Percentiles rank a stretch among this genome's conserved stretches.
phyloP scores from a whole-genome alignment of 2,888 invertebrate species.

The Folsomia candida region DNA sequence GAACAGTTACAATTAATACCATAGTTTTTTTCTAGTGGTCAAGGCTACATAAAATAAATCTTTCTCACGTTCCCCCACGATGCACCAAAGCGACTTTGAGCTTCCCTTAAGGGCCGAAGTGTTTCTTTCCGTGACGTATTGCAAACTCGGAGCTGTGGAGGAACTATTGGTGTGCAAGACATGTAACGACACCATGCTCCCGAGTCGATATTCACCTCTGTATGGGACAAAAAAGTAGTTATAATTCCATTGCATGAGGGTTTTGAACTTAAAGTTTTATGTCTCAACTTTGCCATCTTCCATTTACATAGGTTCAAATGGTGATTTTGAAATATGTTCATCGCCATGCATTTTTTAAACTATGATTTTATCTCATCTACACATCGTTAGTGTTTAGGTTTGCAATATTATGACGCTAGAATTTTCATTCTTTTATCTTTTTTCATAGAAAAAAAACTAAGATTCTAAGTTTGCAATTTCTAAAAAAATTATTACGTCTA shows the following conservation, averaged over 20 bases:
- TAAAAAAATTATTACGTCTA: too few relatives aligned
- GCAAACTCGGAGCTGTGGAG: conserved; percentile 71
- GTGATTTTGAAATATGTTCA: too few relatives aligned
- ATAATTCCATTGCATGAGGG: too few relatives aligned
- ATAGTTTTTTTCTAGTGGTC: not conserved
- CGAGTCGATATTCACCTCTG: conserved; percentile 54
- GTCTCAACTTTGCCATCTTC: too few relatives aligned
- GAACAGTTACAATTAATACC: not conserved
- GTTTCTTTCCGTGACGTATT: conserved; percentile 83
- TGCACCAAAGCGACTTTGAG: conserved; percentile 84
- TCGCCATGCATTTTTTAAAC: too few relatives aligned
- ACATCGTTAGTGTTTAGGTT: too few relatives aligned
- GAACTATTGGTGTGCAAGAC: conserved; percentile 76
- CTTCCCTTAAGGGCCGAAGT: conserved; percentile 82
- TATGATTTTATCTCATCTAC: too few relatives aligned
- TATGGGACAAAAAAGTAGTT: conserved; percentile 2
- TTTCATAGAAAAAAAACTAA: not conserved
- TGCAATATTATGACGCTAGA: too few relatives aligned
- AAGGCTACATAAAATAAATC: not conserved
- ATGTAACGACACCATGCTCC: conserved; percentile 75
- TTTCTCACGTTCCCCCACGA: conserved; percentile 89
- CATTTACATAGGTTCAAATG: too few relatives aligned
- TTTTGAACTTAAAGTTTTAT: too few relatives aligned
- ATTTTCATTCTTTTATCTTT: not conserved
- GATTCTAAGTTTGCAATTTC: too few relatives aligned